Evolutionary conservation across 2,888 invertebrate species (phyloP), one percentile per base, ranked within the genome.

Genomic region (Baccha elongata): DNA sequence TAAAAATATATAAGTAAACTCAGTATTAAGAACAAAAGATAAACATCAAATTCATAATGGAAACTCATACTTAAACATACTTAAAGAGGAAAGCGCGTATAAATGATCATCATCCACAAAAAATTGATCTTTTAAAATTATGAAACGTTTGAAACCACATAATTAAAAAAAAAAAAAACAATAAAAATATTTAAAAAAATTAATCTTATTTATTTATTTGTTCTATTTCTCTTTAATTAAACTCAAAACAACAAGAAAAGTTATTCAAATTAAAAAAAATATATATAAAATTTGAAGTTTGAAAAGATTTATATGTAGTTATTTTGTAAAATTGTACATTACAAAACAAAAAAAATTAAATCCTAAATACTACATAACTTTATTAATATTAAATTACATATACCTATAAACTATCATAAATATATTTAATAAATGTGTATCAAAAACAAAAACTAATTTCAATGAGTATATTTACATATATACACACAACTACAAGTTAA

Each of bases 381-480:
- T 84, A 85, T 85, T n/a, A n/a, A n/a, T n/a, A n/a, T 85, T 85
- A 76, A 62, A 74, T 21, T 75, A 68, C 65, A 60, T 86, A 87
- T 87, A 87, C 87, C 87, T 84, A 88, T 87, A 48, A 64, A 72
- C 85, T 87, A 87, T 88, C 88, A 88, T 87, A 86, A 87, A 88
- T 88, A 80, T 87, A 87, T 87, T 85, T 86, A 87, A 87, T 86
- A 88, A 85, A 74, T 85, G 87, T 88, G 87, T 86, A 85, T 87
- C 86, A 75, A 65, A 81, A 55, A 64, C 55, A 46, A 2, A 52
- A 72, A 72, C 26, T 42, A 17, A 60, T 6, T 60, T 23, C 40
- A 37, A 48, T 53, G n/a, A n/a, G 53, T 37, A 52, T 64, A 60
- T 52, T 65, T 62, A 40, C 32, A 58, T 40, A 46, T 44, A 62